These are phyloP conservation scores for Ophion ellenae DNA, from an alignment of 2,888 invertebrate genomes.

Conservation along the genomic window DNA sequence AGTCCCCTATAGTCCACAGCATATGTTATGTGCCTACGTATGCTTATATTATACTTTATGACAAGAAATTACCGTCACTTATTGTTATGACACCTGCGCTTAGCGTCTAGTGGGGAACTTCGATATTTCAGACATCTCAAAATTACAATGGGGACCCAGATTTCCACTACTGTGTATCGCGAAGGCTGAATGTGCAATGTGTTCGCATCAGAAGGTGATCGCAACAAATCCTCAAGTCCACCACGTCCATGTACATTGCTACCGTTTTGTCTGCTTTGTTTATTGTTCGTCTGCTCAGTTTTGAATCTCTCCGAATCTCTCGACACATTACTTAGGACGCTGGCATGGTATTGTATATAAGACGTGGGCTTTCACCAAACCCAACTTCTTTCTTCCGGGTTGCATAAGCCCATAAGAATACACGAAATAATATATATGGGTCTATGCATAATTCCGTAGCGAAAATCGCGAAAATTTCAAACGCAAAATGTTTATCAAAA, in stretches of 20 bases:
- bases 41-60: not conserved
- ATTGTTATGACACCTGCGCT: too few species aligned
- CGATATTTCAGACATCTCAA: too few species aligned
- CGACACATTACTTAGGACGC: too few species aligned
- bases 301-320: too few species aligned
- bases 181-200: conserved; percentile 1
- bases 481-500: too few species aligned
- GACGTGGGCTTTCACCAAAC: too few species aligned
- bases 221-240: not conserved
- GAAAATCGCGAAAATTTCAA: too few species aligned
- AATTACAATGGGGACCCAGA: not conserved
- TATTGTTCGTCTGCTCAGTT: not conserved
- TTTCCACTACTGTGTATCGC: not conserved
- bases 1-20: not conserved
- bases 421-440: too few species aligned
- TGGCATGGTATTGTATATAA: too few species aligned
- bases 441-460: too few species aligned
- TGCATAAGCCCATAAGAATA: too few species aligned
- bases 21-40: not conserved
- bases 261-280: not conserved
- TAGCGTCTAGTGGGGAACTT: too few species aligned
- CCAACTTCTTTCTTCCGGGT: not conserved
- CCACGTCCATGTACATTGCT: conserved; percentile 26
- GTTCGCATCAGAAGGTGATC: not conserved
- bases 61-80: not conserved